These are phyloP conservation scores for Passer montanus DNA, from an alignment of 2,113 vertebrate species.

Conservation along the genomic window DNA sequence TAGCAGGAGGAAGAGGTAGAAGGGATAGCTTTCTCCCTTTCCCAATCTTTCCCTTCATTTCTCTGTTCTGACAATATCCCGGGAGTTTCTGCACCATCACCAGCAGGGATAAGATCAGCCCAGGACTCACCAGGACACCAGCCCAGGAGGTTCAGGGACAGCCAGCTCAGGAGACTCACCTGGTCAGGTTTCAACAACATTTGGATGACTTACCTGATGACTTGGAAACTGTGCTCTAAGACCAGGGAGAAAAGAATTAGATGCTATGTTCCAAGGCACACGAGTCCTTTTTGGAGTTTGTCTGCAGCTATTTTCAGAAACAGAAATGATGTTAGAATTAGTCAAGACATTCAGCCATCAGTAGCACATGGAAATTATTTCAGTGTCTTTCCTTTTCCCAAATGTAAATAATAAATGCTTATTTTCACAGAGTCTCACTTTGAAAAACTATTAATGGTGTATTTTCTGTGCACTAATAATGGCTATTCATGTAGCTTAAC, in stretches of 20 bases:
- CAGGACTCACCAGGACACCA: neutral
- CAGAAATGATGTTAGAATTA: neutral
- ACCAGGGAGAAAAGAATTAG: neutral
- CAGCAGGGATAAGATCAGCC: neutral
- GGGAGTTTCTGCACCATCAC: neutral
- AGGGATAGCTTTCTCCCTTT: neutral
- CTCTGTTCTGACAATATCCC: neutral
- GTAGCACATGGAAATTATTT: neutral
- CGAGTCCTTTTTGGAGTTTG: neutral
- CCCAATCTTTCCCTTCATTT: neutral
- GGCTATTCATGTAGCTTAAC: neutral
- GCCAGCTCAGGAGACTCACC: neutral
- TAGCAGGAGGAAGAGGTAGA: neutral
- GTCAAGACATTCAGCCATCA: neutral
- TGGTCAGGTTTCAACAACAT: neutral
- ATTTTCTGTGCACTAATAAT: neutral
- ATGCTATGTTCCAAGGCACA: neutral
- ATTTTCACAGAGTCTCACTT: neutral
- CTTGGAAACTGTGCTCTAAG: neutral
- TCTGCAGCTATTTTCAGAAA: neutral
- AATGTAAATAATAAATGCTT: neutral
- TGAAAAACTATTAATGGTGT: neutral
- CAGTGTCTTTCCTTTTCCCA: neutral
- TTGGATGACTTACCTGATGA: neutral
- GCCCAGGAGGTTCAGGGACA: no score